Conservation (phyloP, 2,113 vertebrate genomes). For the Platanista minor region DNA sequence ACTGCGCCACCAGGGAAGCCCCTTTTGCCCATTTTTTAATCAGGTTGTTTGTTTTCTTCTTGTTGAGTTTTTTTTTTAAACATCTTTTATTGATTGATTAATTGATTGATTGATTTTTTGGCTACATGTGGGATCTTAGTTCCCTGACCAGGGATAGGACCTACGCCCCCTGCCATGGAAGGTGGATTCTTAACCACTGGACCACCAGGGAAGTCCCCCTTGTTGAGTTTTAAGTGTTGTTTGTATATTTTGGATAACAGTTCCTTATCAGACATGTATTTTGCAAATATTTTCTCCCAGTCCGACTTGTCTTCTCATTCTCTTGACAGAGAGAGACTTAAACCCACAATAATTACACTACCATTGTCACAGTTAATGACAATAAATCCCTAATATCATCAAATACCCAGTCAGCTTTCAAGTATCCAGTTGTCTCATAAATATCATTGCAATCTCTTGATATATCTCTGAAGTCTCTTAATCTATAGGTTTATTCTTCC, state of each 20-base stretch:
- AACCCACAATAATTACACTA: not conserved
- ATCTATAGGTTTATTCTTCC: not conserved
- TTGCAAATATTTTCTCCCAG: not conserved
- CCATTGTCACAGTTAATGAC: not conserved
- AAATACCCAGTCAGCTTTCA: not conserved
- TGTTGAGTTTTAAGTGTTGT: not conserved
- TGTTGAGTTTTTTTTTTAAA: not conserved
- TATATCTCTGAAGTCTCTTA: not conserved
- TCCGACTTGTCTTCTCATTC: not conserved
- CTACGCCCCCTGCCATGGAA: not conserved
- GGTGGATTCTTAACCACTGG: not conserved
- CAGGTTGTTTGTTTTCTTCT: not conserved
- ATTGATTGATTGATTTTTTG: too few species aligned
- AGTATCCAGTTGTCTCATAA: not conserved
- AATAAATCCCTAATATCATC: not conserved
- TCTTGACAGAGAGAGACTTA: not conserved
- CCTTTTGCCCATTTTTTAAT: not conserved
- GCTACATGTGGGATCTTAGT: too few species aligned
- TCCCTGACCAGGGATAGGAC: not conserved
- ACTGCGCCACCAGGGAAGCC: too few species aligned
- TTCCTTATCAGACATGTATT: not conserved
- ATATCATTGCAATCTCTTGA: not conserved
- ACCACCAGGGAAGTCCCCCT: not conserved
- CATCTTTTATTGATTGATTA: too few species aligned
- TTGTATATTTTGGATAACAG: not conserved